Conservation (phyloP, 2,797 vertebrate genomes). For the Eupleurogrammus muticus region DNA sequence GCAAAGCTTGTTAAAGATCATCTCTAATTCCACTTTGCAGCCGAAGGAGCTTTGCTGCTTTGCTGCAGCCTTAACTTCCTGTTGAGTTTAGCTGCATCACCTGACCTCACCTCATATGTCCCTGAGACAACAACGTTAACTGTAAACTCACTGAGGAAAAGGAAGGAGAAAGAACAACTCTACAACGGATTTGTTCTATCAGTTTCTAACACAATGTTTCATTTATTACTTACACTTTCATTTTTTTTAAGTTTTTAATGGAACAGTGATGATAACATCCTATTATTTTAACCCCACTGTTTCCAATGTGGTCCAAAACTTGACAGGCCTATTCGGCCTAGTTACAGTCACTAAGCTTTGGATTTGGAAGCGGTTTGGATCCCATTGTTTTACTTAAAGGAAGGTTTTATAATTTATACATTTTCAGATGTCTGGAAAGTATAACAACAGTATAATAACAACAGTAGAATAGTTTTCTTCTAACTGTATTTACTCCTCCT, state of each 20-base stretch:
- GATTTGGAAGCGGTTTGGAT: too few relatives aligned
- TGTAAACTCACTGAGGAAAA: neutral
- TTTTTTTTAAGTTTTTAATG: too few relatives aligned
- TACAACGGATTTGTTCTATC: neutral
- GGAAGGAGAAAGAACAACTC: neutral
- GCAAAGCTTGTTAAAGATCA: conserved; percentile 50
- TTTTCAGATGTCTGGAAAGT: too few relatives aligned
- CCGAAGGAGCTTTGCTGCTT: conserved; percentile 53
- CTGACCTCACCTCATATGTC: neutral
- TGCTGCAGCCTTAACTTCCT: neutral
- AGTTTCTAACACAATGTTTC: too few relatives aligned
- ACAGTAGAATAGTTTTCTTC: too few relatives aligned
- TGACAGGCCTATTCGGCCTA: neutral
- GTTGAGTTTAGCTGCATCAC: neutral
- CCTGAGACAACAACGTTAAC: neutral
- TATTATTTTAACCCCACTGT: neutral
- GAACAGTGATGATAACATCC: neutral
- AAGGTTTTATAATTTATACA: too few relatives aligned
- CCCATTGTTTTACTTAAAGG: too few relatives aligned
- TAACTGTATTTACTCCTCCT: too few relatives aligned
- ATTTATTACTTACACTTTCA: too few relatives aligned
- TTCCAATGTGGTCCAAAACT: neutral
- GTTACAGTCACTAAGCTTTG: neutral
- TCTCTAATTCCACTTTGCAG: conserved; percentile 57
- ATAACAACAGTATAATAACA: too few relatives aligned